Base-by-base conservation (phyloP, 2,888 invertebrate species). In the Dolichopus griseipennis region DNA sequence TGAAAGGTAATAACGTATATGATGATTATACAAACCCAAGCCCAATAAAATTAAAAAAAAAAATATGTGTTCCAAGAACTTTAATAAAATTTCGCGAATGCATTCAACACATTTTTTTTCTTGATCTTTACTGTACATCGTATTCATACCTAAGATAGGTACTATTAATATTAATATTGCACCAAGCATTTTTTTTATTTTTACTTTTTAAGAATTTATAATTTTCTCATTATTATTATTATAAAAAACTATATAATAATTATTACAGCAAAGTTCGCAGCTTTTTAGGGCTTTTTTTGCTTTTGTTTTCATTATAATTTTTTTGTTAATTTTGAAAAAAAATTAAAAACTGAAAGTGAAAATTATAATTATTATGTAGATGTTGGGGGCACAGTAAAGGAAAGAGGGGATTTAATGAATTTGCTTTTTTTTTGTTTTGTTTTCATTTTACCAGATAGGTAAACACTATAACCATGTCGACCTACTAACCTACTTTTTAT, bases 401-500 rank as follows among this genome's bases (percentile, higher is more conserved):
- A 18, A 18, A 52, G 52, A 2, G 52, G 52, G 52, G 52, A 6
- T 1, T 52, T 12, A 52, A 52, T 52, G 52, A 52, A 15, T 52
- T 52, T 37, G 37, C 8, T 37, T 10, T 37, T 37, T 37, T 37
- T 10, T 12, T 37, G 4, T 37, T 37, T 37, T 10, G 12, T 37
- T 10, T 37, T 37, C 37, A 37, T 37, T 37, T 18, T 18, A 52
- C 52, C 52, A 52, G 52, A 52, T 52, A 52, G 52, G 52, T 52
- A 52, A 52, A 52, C 52, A 52, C 15, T 52, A 52, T 52, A 52
- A 52, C 52, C 52, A n/a, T 52, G 52, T 52, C 52, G 52, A 52
- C 52, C 52, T n/a, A 52, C 52, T 52, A 52, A 52, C 52, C 52
- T 52, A 52, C 52, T 52, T 52, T 7, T 37, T 37, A 5, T 37